These are phyloP conservation scores for Heliconius hortense DNA, from an alignment of 2,888 invertebrate genomes.

Conservation along the genomic window DNA sequence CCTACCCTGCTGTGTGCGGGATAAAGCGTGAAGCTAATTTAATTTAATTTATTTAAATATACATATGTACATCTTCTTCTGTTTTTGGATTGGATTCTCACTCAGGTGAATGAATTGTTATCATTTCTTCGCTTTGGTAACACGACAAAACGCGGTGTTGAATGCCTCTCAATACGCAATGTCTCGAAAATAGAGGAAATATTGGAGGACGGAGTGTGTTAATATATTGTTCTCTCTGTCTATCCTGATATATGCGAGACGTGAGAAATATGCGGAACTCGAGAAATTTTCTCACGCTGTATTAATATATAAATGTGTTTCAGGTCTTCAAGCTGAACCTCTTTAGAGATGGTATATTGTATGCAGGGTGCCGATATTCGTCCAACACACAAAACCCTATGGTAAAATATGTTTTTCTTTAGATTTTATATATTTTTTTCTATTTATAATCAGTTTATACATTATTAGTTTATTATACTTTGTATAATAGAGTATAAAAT, in stretches of 20 bases:
- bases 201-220: background rate
- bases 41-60: too few relatives aligned
- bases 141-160: background rate
- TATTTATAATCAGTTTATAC: background rate
- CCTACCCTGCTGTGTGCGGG: too few relatives aligned
- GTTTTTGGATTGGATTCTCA: too few relatives aligned
- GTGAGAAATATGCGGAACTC: too few relatives aligned
- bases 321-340: slow-evolving; percentile 74
- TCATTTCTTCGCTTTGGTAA: background rate
- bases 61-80: too few relatives aligned
- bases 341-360: slow-evolving; percentile 70
- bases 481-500: background rate
- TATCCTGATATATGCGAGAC: too few relatives aligned
- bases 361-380: slow-evolving; percentile 74
- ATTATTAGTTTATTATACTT: too few relatives aligned
- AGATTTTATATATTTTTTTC: background rate
- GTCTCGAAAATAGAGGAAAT: background rate
- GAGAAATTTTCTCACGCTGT: too few relatives aligned
- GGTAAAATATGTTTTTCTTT: slow-evolving; percentile 51
- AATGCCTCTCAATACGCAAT: too few relatives aligned
- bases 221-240: too few relatives aligned
- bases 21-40: too few relatives aligned
- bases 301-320: slow-evolving; percentile 43
- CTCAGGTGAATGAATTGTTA: too few relatives aligned
- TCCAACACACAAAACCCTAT: slow-evolving; percentile 68